phyloP scores from a whole-genome alignment of 2,888 invertebrate species.

The Philopedon plagiatum region DNA sequence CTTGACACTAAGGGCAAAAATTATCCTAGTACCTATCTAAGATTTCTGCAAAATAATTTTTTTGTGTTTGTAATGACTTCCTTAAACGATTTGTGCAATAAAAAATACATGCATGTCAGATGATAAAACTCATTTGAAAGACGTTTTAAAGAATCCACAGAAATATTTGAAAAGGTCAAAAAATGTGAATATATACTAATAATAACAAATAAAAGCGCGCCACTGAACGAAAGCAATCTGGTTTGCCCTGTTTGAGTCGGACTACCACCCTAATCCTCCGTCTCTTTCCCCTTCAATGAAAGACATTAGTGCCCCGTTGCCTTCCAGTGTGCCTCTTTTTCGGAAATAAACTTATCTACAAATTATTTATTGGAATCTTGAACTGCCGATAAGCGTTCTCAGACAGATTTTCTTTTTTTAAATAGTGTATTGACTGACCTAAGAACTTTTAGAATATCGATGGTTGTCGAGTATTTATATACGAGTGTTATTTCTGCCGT shows the following conservation, averaged over 20 bases:
- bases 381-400: constrained; percentile 6
- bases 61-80: too few species aligned
- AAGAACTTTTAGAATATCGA: neutral
- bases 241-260: constrained; percentile 58
- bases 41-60: too few species aligned
- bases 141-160: too few species aligned
- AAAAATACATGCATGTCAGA: too few species aligned
- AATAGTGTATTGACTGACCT: neutral
- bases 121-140: too few species aligned
- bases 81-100: too few species aligned
- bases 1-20: too few species aligned
- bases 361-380: constrained; percentile 17
- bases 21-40: too few species aligned
- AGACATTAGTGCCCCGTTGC: constrained; percentile 54
- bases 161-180: too few species aligned
- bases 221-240: constrained; percentile 52
- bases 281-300: constrained; percentile 56
- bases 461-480: neutral
- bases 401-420: neutral
- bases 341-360: constrained; percentile 16
- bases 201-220: constrained; percentile 29
- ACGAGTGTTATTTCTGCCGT: too few species aligned
- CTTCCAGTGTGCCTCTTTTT: constrained; percentile 35
- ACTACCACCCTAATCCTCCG: constrained; percentile 59
- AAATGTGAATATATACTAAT: neutral